Percentiles rank a stretch among this genome's conserved stretches.
Evolutionary conservation across 2,888 invertebrate species (phyloP).

Genomic region (Mimas tiliae): DNA sequence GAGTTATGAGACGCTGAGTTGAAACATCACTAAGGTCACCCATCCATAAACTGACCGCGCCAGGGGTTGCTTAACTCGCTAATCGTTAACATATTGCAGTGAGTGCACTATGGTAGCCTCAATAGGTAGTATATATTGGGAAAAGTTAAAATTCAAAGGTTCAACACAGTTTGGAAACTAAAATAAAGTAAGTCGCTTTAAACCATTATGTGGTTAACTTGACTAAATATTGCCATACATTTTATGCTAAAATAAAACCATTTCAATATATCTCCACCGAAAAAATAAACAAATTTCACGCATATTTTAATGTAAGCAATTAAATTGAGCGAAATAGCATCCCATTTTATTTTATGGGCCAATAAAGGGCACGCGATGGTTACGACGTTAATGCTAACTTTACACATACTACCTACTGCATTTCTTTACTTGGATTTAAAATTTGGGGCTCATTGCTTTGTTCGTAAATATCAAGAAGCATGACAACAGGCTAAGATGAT

Average conservation of each 20-base stretch:
- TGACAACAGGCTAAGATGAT: too few relatives aligned
- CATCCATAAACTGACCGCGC: too few relatives aligned
- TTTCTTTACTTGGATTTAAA: neutral
- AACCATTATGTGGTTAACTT: neutral
- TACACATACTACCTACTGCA: conserved; percentile 3
- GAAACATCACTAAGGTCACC: too few relatives aligned
- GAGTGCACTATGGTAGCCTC: too few relatives aligned
- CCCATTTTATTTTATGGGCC: conserved; percentile 54
- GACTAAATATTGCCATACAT: neutral
- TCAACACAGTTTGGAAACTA: too few relatives aligned
- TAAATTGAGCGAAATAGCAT: conserved; percentile 56
- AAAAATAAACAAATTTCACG: conserved; percentile 53
- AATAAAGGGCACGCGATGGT: conserved; percentile 63
- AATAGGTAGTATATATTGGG: too few relatives aligned
- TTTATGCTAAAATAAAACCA: neutral
- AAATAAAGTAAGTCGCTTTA: too few relatives aligned
- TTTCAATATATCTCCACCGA: conserved; percentile 34
- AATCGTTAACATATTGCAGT: too few relatives aligned
- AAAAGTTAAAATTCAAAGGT: too few relatives aligned
- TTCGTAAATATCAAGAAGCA: too few relatives aligned
- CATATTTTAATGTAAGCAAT: conserved; percentile 58
- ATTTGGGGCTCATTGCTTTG: neutral
- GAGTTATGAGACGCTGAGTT: too few relatives aligned
- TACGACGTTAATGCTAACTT: conserved; percentile 35
- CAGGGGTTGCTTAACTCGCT: too few relatives aligned